Base-by-base conservation (phyloP, 2,113 vertebrate genomes). In the Formicarius rufipectus region DNA sequence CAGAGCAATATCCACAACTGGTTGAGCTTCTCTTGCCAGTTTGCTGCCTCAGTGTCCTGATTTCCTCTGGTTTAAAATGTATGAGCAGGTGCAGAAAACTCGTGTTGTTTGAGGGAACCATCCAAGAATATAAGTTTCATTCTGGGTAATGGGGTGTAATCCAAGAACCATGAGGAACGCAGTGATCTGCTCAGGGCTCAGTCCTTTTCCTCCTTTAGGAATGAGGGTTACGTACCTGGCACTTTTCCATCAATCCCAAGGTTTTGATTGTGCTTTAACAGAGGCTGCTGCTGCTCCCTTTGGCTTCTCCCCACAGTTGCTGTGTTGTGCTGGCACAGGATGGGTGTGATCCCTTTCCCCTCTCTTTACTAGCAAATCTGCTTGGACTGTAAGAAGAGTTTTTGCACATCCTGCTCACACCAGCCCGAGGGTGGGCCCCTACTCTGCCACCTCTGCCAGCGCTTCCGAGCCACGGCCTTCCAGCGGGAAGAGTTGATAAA, bases 401-500 rank as follows among this genome's bases (percentile, higher is more conserved):
- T 98, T 58, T 99, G 99, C 81, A 89, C 94, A 1, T 95, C 96
- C 18, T 99, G 99, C 96, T 98, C 98, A 0, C 96, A 66, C 89
- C 98, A 98, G 92, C 88, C 94, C 7, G 98, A 98, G 30, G 96
- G 91, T 0, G 98, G 98, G 25, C 98, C 98, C 35, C 98, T 98
- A 44, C 98, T 99, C 58, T 99, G 99, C 97, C 98, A 98, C 86
- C 99, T 99, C 21, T 99, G 99, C 91, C 98, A 98, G 79, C 98
- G 98, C 18, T 98, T 99, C 97, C 98, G 98, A 15, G 98, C 98
- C 91, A 99, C 99, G 9, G 98, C 98, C 67, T 98, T 99, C 10
- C 97, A 98, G 96, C 96, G 99, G 40, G 98, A 98, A 0, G 99
- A 99, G 97, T 97, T 99, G 21, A 99, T 99, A 97, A 99, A 99